A percentile compares a stretch with the other conserved stretches of the same genome.
Conservation (phyloP, 2,797 vertebrate species). For the Labroides dimidiatus region DNA sequence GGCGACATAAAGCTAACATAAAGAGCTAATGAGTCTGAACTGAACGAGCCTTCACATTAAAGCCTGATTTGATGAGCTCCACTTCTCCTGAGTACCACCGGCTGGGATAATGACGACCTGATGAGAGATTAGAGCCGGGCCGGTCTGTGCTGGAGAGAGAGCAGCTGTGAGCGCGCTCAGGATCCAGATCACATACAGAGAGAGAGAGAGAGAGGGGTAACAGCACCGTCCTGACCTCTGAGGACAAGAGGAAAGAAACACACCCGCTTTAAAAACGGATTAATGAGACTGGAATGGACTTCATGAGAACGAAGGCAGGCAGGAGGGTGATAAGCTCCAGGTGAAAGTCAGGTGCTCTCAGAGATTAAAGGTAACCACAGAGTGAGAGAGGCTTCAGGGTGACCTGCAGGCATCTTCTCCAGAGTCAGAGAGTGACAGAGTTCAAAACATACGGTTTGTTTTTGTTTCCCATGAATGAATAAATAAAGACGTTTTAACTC, state of each 20-base stretch:
- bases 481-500: too few relatives aligned
- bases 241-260: too few relatives aligned
- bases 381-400: too few relatives aligned
- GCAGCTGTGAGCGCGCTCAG: conserved; percentile 54
- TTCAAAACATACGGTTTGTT: too few relatives aligned
- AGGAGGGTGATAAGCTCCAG: too few relatives aligned
- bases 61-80: conserved; percentile 58
- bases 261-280: not conserved
- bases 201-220: conserved; percentile 28
- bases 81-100: conserved; percentile 65
- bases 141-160: conserved; percentile 45
- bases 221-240: not conserved
- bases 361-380: too few relatives aligned
- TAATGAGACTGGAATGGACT: too few relatives aligned
- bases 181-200: conserved; percentile 17
- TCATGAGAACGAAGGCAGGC: too few relatives aligned
- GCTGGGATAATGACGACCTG: conserved; percentile 64
- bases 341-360: too few relatives aligned
- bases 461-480: too few relatives aligned
- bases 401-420: too few relatives aligned
- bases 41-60: conserved; percentile 17
- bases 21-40: conserved; percentile 46
- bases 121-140: conserved; percentile 61
- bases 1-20: conserved; percentile 43
- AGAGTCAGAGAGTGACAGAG: too few relatives aligned